A percentile compares a stretch with the other conserved stretches of the same genome.
These are phyloP conservation scores for Tretioscincus oriximinensis DNA, from an alignment of 2,113 vertebrate genomes.

Conservation along the genomic window DNA sequence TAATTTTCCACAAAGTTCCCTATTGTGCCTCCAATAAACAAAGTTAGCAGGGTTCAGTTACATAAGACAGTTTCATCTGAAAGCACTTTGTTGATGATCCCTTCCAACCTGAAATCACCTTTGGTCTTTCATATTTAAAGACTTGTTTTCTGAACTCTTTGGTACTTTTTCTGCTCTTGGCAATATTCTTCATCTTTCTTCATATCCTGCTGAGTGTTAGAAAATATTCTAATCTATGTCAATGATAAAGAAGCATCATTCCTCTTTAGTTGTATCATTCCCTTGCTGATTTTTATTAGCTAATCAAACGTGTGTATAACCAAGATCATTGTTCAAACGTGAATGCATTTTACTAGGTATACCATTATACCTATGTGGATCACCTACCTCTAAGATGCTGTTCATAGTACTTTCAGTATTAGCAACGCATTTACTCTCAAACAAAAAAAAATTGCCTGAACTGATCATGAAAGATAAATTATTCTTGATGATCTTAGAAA, in stretches of 20 bases:
- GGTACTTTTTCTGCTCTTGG: too few relatives aligned
- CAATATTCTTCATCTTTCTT: neutral
- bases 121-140: neutral
- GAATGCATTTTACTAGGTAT: too few relatives aligned
- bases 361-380: neutral
- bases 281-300: too few relatives aligned
- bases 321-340: too few relatives aligned
- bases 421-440: neutral
- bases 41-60: neutral
- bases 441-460: too few relatives aligned
- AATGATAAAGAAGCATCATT: too few relatives aligned
- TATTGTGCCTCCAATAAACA: neutral
- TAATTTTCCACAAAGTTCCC: neutral
- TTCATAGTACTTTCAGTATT: neutral
- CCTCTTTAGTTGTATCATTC: too few relatives aligned
- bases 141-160: too few relatives aligned
- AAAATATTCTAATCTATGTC: neutral
- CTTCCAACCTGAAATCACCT: neutral
- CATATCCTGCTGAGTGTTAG: neutral
- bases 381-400: neutral
- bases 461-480: neutral
- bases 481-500: neutral
- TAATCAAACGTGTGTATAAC: too few relatives aligned
- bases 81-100: neutral
- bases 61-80: neutral